A percentile compares a stretch with the other conserved stretches of the same genome.
Evolutionary conservation across 2,797 vertebrate genomes (phyloP).

Genomic region (Halcyon smyrnensis): DNA sequence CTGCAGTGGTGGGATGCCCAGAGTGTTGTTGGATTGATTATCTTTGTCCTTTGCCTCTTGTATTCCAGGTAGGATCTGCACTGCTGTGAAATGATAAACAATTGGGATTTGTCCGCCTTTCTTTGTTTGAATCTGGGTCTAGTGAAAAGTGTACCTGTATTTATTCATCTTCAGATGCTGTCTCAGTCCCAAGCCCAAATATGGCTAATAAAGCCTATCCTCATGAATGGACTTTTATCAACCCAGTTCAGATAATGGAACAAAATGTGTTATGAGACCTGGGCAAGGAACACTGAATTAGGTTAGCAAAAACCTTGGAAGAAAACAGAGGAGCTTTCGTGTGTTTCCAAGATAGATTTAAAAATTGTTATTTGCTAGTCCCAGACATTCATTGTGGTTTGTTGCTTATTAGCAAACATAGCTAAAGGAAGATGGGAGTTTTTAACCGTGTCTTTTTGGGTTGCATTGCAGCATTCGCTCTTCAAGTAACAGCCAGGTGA

Average conservation of each 20-base stretch:
- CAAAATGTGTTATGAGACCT: not conserved
- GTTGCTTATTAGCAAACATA: not conserved
- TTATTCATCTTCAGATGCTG: not conserved
- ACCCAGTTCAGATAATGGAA: not conserved
- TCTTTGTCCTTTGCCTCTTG: constrained; percentile 90
- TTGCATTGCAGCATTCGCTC: constrained; percentile 86
- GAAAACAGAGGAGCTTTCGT: not conserved
- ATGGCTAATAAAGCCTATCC: not conserved
- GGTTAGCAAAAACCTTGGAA: not conserved
- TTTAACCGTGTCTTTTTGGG: not conserved
- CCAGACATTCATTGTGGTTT: accelerated
- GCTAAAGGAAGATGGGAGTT: not conserved
- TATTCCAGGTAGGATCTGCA: constrained; percentile 89
- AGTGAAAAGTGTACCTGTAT: not conserved
- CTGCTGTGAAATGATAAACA: not conserved
- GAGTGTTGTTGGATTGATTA: constrained; percentile 83
- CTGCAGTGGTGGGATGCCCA: constrained; percentile 88
- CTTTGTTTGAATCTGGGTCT: not conserved
- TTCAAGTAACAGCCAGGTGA: constrained; percentile 93
- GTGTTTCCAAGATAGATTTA: not conserved
- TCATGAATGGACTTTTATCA: not conserved
- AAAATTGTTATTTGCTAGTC: not conserved
- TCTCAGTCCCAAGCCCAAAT: not conserved
- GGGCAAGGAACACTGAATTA: not conserved
- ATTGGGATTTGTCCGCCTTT: not conserved